Percentiles rank a stretch among this genome's conserved stretches.
These are phyloP conservation scores for Olivierus martensii DNA, from an alignment of 1,140 invertebrate genomes.

Conservation along the genomic window DNA sequence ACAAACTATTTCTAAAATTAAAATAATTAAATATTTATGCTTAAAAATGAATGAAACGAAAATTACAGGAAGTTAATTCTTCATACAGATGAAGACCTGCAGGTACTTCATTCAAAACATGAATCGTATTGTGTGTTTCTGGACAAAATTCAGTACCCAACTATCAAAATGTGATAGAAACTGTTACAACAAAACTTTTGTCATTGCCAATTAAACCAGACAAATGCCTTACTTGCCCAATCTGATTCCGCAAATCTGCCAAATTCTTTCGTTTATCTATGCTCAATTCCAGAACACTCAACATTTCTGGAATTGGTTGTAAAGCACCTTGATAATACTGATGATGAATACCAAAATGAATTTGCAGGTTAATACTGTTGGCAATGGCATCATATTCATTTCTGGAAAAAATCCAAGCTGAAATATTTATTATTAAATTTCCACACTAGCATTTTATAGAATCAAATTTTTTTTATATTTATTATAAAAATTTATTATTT, in stretches of 20 bases:
- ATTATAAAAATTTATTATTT: too few species aligned
- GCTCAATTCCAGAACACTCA: slow-evolving; percentile 2
- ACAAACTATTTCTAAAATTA: too few species aligned
- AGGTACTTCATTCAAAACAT: slow-evolving; percentile 7
- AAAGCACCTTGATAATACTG: slow-evolving; percentile 11
- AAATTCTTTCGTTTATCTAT: slow-evolving; percentile 14
- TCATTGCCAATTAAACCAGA: not conserved
- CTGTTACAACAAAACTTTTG: not conserved
- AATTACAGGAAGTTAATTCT: slow-evolving; percentile 9
- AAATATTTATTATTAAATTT: too few species aligned
- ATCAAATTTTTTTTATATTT: too few species aligned
- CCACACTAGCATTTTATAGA: too few species aligned
- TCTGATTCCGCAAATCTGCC: slow-evolving; percentile 6
- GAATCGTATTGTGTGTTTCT: slow-evolving; percentile 4
- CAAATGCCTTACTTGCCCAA: slow-evolving; percentile 1
- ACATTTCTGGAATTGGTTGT: slow-evolving; percentile 5
- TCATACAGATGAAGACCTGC: slow-evolving; percentile 16
- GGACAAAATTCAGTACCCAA: slow-evolving; percentile 5
- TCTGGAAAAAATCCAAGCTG: slow-evolving; percentile 1
- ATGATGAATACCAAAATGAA: slow-evolving; percentile 14
- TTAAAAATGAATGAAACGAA: not conserved
- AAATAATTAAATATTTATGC: not conserved
- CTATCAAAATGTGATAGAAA: too few species aligned
- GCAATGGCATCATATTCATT: slow-evolving; percentile 8
- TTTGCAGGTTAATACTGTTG: slow-evolving; percentile 12